Conservation (phyloP, 2,797 vertebrate species). For the Tachyglossus aculeatus region DNA sequence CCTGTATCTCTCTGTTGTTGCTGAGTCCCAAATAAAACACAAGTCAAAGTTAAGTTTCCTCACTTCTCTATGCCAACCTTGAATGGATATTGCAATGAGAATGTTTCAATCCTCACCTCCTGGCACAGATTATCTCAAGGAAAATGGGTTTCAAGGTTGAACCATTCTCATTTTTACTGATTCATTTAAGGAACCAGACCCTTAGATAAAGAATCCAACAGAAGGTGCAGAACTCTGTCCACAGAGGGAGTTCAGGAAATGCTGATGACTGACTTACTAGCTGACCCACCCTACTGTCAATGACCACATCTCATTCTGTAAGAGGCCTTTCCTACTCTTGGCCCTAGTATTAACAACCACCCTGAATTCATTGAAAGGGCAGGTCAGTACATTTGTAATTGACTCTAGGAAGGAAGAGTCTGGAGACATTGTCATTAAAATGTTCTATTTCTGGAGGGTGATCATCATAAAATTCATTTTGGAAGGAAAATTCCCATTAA, state of each 20-base stretch:
- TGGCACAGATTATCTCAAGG: neutral
- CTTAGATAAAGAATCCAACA: too few relatives aligned
- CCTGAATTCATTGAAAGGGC: neutral
- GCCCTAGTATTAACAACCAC: constrained; percentile 4
- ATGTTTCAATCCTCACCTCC: neutral
- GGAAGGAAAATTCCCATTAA: constrained; percentile 19
- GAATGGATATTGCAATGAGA: neutral
- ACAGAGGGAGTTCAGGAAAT: too few relatives aligned
- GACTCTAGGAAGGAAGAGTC: neutral
- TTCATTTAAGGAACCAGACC: too few relatives aligned
- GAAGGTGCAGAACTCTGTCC: too few relatives aligned
- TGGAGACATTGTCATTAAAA: constrained; percentile 8
- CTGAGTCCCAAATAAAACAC: too few relatives aligned
- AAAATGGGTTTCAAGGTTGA: neutral
- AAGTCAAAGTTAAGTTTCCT: neutral
- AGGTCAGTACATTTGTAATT: constrained; percentile 6
- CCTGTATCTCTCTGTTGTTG: too few relatives aligned
- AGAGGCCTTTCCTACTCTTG: neutral
- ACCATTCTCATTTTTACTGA: too few relatives aligned
- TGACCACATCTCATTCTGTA: neutral
- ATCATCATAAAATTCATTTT: constrained; percentile 21
- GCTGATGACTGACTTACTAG: too few relatives aligned
- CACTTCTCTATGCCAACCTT: neutral
- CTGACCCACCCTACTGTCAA: neutral
- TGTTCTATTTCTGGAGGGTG: constrained; percentile 17